These are phyloP conservation scores for Eulemur coronatus DNA, from an alignment of 2,797 vertebrate genomes.

Conservation along the genomic window DNA sequence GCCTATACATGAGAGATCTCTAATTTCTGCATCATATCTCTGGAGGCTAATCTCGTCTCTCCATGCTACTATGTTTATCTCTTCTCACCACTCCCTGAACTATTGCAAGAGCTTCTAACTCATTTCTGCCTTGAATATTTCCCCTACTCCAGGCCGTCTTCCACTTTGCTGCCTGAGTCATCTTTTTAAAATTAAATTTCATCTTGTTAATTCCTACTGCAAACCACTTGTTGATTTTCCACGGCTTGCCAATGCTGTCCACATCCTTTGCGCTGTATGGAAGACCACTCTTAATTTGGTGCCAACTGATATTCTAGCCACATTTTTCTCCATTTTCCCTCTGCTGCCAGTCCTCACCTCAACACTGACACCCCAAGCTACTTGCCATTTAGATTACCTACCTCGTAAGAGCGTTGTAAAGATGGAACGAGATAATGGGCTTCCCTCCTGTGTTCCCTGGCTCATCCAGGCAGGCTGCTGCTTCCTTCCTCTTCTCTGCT, in stretches of 20 bases:
- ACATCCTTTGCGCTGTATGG: background rate
- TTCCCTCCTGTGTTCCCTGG: background rate
- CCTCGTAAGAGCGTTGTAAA: conserved; percentile 14
- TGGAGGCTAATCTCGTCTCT: background rate
- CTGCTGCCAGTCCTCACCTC: background rate
- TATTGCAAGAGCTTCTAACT: background rate
- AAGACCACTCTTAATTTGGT: background rate
- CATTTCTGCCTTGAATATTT: background rate
- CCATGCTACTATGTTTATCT: background rate
- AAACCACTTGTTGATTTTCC: background rate
- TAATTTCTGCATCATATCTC: background rate
- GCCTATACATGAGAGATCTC: background rate
- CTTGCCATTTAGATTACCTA: conserved; percentile 32
- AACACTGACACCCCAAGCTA: background rate
- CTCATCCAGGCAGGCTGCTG: background rate
- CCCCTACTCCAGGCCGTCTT: background rate
- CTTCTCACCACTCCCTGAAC: background rate
- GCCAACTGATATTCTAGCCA: background rate
- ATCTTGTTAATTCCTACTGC: background rate
- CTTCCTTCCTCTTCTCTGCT: conserved; percentile 29
- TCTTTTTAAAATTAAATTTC: background rate
- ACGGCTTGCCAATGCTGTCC: background rate
- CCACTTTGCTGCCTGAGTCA: background rate
- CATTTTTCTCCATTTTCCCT: background rate
- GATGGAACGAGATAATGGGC: background rate